phyloP scores from a whole-genome alignment of 2,888 invertebrate species.

The Xylocampa areola region DNA sequence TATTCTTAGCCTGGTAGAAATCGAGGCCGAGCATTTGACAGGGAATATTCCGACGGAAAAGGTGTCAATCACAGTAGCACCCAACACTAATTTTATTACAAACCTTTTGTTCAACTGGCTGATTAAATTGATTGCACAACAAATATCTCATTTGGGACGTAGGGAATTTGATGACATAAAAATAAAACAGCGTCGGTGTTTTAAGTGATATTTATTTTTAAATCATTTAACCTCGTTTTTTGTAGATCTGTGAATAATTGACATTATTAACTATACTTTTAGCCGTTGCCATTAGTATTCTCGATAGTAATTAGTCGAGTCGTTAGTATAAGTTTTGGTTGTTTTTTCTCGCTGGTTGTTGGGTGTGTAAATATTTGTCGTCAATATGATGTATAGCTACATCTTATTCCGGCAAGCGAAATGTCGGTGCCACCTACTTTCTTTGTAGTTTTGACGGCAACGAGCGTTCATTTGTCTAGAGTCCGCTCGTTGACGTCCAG shows the following conservation, averaged over 20 bases:
- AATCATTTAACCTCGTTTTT: slow-evolving; percentile 8
- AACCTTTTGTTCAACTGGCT: too few species aligned
- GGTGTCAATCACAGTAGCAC: too few species aligned
- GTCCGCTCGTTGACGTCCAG: slow-evolving; percentile 65
- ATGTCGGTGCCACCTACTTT: slow-evolving; percentile 67
- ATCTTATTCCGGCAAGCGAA: slow-evolving; percentile 51
- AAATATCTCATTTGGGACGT: too few species aligned
- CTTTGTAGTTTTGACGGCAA: slow-evolving; percentile 69
- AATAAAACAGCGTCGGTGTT: slow-evolving; percentile 2
- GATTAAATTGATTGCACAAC: too few species aligned
- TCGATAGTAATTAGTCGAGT: slow-evolving; percentile 4
- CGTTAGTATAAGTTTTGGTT: slow-evolving; percentile 4
- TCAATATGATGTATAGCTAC: slow-evolving; percentile 40
- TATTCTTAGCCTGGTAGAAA: too few species aligned
- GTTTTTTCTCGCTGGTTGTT: background rate
- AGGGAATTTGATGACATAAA: background rate
- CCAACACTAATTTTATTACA: too few species aligned
- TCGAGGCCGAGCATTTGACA: too few species aligned
- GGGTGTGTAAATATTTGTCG: slow-evolving; percentile 31
- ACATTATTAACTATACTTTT: slow-evolving; percentile 4
- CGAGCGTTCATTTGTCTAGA: slow-evolving; percentile 70
- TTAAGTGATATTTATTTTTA: slow-evolving; percentile 8
- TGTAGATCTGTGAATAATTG: slow-evolving; percentile 10
- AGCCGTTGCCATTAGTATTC: background rate
- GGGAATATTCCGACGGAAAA: too few species aligned